phyloP scores from a whole-genome alignment of 2,888 invertebrate genomes.

The Drosophila merina region DNA sequence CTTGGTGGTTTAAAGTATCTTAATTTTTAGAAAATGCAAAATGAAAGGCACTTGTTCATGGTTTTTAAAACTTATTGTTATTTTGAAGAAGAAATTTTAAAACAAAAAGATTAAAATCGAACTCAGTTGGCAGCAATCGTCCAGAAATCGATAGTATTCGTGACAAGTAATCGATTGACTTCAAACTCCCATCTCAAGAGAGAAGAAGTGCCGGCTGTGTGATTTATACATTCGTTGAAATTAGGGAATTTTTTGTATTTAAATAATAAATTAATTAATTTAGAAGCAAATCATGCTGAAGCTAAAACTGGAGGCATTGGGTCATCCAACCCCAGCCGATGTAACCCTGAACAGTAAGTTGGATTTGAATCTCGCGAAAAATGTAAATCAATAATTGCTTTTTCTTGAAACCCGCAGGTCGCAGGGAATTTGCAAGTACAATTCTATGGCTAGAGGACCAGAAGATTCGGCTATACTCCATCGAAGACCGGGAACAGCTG shows the following conservation, averaged over 20 bases:
- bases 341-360: constrained; percentile 89
- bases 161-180: neutral
- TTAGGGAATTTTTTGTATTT: neutral
- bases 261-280: constrained; percentile 27
- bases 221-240: neutral
- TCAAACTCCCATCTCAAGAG: constrained; percentile 9
- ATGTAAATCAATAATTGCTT: neutral
- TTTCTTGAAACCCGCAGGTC: constrained; percentile 86
- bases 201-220: constrained; percentile 11
- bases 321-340: constrained; percentile 89
- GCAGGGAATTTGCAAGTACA: constrained; percentile 90
- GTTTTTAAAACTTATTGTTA: neutral
- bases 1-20: neutral
- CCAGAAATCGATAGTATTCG: neutral
- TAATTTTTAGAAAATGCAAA: too few relatives aligned
- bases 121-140: neutral
- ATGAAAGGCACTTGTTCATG: too few relatives aligned
- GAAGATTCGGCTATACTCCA: constrained; percentile 94
- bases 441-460: constrained; percentile 97
- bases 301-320: constrained; percentile 90
- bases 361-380: neutral
- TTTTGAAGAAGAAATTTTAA: neutral
- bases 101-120: neutral
- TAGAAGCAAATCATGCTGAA: constrained; percentile 87
- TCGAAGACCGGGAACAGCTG: constrained; percentile 91